phyloP scores from a whole-genome alignment of 2,888 invertebrate species.

The Erynnis tages region DNA sequence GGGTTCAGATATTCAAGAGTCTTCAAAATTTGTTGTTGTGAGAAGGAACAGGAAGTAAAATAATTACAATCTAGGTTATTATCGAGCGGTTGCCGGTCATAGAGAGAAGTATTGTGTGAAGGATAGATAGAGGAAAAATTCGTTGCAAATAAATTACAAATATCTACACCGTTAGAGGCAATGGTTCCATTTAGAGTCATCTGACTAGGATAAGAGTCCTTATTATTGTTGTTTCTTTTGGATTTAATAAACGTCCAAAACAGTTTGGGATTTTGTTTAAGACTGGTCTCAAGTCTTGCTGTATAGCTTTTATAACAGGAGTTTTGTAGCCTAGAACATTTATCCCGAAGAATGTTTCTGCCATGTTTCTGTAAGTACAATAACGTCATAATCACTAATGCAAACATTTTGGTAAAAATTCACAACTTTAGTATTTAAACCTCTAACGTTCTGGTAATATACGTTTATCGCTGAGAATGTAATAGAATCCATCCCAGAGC shows the following conservation, averaged over 20 bases:
- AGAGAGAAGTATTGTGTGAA: not conserved
- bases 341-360: not conserved
- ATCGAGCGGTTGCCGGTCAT: not conserved
- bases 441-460: too few species aligned
- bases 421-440: too few species aligned
- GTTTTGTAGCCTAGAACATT: not conserved
- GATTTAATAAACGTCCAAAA: constrained; percentile 7
- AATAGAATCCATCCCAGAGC: too few species aligned
- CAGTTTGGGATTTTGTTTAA: not conserved
- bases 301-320: constrained; percentile 1
- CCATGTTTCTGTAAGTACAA: too few species aligned
- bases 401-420: too few species aligned
- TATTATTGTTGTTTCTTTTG: not conserved
- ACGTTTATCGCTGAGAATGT: too few species aligned
- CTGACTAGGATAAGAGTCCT: not conserved
- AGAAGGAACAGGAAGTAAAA: not conserved
- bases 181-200: not conserved
- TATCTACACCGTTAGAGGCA: not conserved
- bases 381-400: too few species aligned
- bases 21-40: not conserved
- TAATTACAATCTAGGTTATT: not conserved
- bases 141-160: not conserved
- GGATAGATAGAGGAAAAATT: constrained; percentile 2
- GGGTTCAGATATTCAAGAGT: not conserved
- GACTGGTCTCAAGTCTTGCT: not conserved